Evolutionary conservation across 2,113 vertebrate species (phyloP).

Genomic region (Thunnus thynnus): DNA sequence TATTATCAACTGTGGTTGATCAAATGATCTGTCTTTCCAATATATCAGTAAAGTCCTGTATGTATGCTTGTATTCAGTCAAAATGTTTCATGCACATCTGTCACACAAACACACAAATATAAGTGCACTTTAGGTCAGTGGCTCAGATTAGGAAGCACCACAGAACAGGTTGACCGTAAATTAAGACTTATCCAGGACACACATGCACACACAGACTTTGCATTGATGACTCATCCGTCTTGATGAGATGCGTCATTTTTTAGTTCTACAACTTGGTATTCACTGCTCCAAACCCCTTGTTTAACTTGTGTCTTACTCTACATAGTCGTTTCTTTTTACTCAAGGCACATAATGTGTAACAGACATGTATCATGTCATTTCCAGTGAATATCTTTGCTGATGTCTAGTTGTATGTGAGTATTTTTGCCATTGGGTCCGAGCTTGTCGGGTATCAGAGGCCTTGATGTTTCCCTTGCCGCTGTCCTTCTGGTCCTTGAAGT

Average conservation of each 20-base stretch:
- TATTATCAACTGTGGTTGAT: not conserved
- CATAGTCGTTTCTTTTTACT: slow-evolving; percentile 12
- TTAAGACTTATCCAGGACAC: not conserved
- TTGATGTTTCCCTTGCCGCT: slow-evolving; percentile 21
- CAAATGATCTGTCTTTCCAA: not conserved
- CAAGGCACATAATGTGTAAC: not conserved
- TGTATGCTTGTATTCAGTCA: not conserved
- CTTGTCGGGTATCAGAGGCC: slow-evolving; percentile 43
- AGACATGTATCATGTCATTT: slow-evolving; percentile 17
- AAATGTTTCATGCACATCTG: not conserved
- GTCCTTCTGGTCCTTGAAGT: slow-evolving; percentile 30
- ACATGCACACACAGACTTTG: not conserved
- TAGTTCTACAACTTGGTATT: not conserved
- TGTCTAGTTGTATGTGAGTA: slow-evolving; percentile 17
- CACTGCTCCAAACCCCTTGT: not conserved
- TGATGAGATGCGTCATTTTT: not conserved
- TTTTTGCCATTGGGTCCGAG: not conserved
- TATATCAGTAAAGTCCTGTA: not conserved
- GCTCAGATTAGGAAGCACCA: not conserved
- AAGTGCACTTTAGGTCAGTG: slow-evolving; percentile 8
- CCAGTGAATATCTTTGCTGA: slow-evolving; percentile 14
- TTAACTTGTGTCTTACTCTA: not conserved
- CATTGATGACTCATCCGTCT: not conserved
- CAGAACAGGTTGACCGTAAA: slow-evolving; percentile 2
- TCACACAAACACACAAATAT: not conserved